A percentile compares a stretch with the other conserved stretches of the same genome.
Conservation (phyloP, 2,797 vertebrate species). For the Poeciliopsis presidionis region DNA sequence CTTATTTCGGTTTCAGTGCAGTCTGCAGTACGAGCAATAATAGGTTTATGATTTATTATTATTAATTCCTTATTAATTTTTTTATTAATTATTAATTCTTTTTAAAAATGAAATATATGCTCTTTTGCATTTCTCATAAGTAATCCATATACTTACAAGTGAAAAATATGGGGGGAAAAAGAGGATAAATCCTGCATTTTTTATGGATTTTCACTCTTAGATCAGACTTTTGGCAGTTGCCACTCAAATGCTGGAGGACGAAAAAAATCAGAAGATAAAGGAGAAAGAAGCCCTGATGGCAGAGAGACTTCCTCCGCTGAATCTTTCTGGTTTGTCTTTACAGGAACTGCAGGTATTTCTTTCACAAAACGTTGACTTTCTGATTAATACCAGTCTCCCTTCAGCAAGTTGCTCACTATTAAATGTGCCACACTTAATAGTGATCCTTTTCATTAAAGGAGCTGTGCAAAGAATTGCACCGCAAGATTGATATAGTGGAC, state of each 20-base stretch:
- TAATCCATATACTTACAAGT: not conserved
- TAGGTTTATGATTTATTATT: not conserved
- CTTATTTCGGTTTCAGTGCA: not conserved
- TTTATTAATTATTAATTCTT: not conserved
- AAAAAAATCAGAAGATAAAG: slow-evolving; percentile 53
- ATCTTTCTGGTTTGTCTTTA: slow-evolving; percentile 59
- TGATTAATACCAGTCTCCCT: not conserved
- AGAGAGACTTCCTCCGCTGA: slow-evolving; percentile 72
- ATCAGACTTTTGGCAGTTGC: slow-evolving; percentile 72
- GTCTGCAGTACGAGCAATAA: not conserved
- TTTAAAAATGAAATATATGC: not conserved
- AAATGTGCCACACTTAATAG: not conserved
- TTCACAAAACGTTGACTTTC: not conserved
- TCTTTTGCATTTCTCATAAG: no score
- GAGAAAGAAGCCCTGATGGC: slow-evolving; percentile 61
- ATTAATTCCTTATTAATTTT: no score
- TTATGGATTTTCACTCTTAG: slow-evolving; percentile 34
- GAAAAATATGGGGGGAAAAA: not conserved
- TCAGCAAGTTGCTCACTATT: not conserved
- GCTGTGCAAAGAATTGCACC: slow-evolving; percentile 76
- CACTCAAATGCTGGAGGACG: slow-evolving; percentile 69
- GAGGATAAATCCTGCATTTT: not conserved
- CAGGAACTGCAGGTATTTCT: slow-evolving; percentile 65
- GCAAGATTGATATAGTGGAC: slow-evolving; percentile 76
- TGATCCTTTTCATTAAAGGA: slow-evolving; percentile 53